Base-by-base conservation (phyloP, 1,140 invertebrate genomes). In the Pachyrhynchus sulphureomaculatus region DNA sequence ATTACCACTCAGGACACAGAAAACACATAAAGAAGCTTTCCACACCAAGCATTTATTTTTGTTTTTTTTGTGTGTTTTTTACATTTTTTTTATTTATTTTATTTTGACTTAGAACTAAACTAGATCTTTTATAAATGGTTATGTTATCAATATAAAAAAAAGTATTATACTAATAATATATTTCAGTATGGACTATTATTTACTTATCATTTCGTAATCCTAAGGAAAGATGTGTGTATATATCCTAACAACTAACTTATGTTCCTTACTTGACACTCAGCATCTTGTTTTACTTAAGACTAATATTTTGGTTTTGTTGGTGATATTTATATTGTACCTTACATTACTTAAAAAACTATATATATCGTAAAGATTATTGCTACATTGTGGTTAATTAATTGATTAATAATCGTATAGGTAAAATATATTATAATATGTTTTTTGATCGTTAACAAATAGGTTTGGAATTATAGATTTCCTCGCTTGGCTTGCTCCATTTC, bases 401-500 rank as follows among this genome's bases (percentile, higher is more conserved):
- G n/a, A n/a, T n/a, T n/a, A n/a, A n/a, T n/a, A n/a, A n/a, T n/a
- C n/a, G n/a, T n/a, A n/a, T n/a, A n/a, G n/a, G n/a, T n/a, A n/a
- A n/a, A n/a, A n/a, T n/a, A n/a, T n/a, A n/a, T n/a, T n/a, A n/a
- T n/a, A n/a, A n/a, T n/a, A n/a, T n/a, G n/a, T n/a, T n/a, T n/a
- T n/a, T n/a, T n/a, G n/a, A n/a, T n/a, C n/a, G n/a, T n/a, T n/a
- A n/a, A n/a, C n/a, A n/a, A n/a, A n/a, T n/a, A n/a, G n/a, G n/a
- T n/a, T n/a, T 98, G 13, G 36, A 2, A 57, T 83, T 85, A 94
- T 58, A 99, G 83, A 80, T 99, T 99, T 64, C 97, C 97, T 71
- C 97, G 84, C 75, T 88, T 89, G 23, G 84, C 92, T 81, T 99
- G 97, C 70, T 99, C 96, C 12, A 87, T 73, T 84, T 99, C 96